Evolutionary conservation across 2,888 invertebrate genomes (phyloP).

Genomic region (Camponotus fellah): DNA sequence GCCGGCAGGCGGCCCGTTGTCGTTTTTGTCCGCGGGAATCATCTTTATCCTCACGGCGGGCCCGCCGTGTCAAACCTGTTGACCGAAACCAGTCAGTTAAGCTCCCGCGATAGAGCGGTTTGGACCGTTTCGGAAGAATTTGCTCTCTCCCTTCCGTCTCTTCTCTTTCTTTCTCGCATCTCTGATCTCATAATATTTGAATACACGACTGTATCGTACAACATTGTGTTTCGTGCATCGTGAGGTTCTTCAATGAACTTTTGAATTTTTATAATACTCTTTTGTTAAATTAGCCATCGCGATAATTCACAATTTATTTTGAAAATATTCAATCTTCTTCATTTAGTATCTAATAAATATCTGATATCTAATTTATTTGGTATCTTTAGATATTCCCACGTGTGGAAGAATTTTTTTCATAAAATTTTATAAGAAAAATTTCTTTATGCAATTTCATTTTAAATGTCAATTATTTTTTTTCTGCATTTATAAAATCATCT

Average conservation of each 20-base stretch:
- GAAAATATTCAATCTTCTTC: not conserved
- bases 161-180: conserved; percentile 44
- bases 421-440: not conserved
- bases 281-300: not conserved
- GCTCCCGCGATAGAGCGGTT: conserved; percentile 53
- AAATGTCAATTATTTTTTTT: not conserved
- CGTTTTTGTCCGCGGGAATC: conserved; percentile 54
- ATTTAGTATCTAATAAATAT: too few species aligned
- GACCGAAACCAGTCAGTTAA: conserved; percentile 55
- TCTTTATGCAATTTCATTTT: not conserved
- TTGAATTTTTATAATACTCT: not conserved
- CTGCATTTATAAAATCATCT: not conserved
- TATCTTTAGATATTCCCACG: too few species aligned
- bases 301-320: conserved; percentile 3
- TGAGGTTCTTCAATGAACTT: not conserved
- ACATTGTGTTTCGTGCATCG: not conserved
- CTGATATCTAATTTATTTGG: too few species aligned
- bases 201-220: conserved; percentile 14
- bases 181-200: conserved; percentile 30
- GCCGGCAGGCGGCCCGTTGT: conserved; percentile 41
- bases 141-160: conserved; percentile 44
- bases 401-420: not conserved
- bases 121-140: conserved; percentile 23
- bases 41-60: conserved; percentile 52
- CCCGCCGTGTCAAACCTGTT: conserved; percentile 52